Evolutionary conservation across 2,888 invertebrate genomes (phyloP), one percentile per base, ranked within the genome.

Genomic region (Conomelus anceps): DNA sequence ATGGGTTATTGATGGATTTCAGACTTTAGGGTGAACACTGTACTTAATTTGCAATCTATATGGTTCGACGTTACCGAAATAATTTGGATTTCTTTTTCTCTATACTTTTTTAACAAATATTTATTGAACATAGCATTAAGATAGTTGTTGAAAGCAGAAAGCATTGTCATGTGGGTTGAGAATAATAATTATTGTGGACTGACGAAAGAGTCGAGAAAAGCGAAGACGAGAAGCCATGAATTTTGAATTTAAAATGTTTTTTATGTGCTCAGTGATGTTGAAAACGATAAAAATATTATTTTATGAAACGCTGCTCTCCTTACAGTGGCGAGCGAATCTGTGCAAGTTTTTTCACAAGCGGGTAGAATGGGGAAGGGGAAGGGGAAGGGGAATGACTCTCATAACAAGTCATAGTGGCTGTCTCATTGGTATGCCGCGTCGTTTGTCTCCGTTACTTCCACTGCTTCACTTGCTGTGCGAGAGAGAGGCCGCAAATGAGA

Each of bases 231-330:
- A 7, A 1, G 86, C 24, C n/a, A 26, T 26, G 26, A 26, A 89
- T 85, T 89, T 29, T 34, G 89, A 84, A 89, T 89, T 89, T 26
- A 86, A 89, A 89, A 84, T 88, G 88, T 89, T 89, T 89, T n/a
- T 89, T 88, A 89, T 89, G 89, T 89, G 89, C 29, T 88, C 89
- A 89, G 23, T 88, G 89, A 89, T 89, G 89, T 89, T 85, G 88
- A 88, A 89, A 89, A 88, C 88, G 89, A 89, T 89, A 89, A 89
- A 89, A 89, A 89, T 89, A 24, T 89, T 89, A 89, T 89, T 87
- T 88, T 24, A 84, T 88, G 86, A 26, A 86, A 86, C 29, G 26
- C 86, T n/a, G 20, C n/a, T 63, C 63, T 63, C n/a, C n/a, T 63
- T 3, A 13, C 11, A 41, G 41, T 20, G 41, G 17, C 17, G 41